phyloP scores from a whole-genome alignment of 2,888 invertebrate genomes.

The Ferrisia virgata region DNA sequence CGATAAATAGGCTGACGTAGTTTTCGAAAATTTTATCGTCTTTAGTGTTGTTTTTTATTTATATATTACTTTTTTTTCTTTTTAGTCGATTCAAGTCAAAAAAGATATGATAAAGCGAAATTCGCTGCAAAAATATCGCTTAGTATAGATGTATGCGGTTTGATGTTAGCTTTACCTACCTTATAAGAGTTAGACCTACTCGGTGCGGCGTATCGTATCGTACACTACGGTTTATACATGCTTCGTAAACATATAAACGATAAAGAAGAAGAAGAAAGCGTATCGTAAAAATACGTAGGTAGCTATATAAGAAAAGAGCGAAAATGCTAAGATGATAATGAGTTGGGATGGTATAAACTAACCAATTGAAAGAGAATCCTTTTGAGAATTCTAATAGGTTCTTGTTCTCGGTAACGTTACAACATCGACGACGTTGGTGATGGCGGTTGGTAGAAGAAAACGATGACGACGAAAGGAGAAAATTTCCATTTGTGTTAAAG shows the following conservation, averaged over 20 bases:
- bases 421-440: no score
- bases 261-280: neutral
- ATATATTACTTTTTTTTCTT: no score
- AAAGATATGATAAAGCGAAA: neutral
- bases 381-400: constrained; percentile 38
- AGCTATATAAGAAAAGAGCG: constrained; percentile 33
- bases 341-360: constrained; percentile 34
- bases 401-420: neutral
- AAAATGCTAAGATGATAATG: constrained; percentile 42
- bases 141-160: neutral
- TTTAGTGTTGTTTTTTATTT: neutral
- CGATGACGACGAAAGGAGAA: constrained; percentile 32
- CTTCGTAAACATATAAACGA: no score
- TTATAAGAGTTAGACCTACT: no score
- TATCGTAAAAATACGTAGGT: constrained; percentile 24
- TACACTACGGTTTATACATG: no score
- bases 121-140: neutral
- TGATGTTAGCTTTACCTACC: no score
- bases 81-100: neutral
- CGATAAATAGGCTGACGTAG: neutral
- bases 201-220: neutral
- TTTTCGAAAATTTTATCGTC: neutral
- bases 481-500: constrained; percentile 39
- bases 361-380: constrained; percentile 42
- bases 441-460: constrained; percentile 10